Conservation (phyloP, 2,113 vertebrate genomes). For the Psilopsiagon aymara region DNA sequence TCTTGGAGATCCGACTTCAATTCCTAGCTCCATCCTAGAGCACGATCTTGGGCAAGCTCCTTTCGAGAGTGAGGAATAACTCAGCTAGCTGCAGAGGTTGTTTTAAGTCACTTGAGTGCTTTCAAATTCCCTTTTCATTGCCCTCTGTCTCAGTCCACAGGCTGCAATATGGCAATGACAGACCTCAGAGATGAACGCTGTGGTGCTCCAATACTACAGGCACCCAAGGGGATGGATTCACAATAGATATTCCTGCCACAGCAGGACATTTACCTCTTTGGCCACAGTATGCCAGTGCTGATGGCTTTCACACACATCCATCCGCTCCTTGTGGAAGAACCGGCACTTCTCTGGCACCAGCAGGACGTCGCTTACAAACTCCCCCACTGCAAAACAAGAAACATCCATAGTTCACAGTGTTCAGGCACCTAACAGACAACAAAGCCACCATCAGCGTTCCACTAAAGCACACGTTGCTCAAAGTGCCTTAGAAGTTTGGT, state of each 20-base stretch:
- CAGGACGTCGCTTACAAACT: slow-evolving; percentile 94
- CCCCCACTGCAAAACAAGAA: slow-evolving; percentile 84
- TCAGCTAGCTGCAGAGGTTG: background rate
- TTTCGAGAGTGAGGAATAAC: background rate
- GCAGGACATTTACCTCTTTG: slow-evolving; percentile 83
- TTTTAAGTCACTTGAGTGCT: background rate
- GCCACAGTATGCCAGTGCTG: slow-evolving; percentile 92
- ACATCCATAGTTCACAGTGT: fast-evolving
- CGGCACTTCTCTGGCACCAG: slow-evolving; percentile 94
- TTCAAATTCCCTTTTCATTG: background rate
- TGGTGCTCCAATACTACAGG: background rate
- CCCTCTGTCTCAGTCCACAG: background rate
- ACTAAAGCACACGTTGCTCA: fast-evolving
- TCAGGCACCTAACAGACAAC: background rate
- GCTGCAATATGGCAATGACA: background rate
- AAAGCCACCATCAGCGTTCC: background rate
- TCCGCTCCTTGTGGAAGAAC: slow-evolving; percentile 94
- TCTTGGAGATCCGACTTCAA: background rate
- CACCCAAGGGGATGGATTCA: background rate
- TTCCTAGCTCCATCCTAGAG: background rate
- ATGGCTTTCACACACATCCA: slow-evolving; percentile 92
- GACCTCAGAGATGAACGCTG: background rate
- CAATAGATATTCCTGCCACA: background rate
- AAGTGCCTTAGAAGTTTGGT: background rate
- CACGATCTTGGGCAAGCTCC: background rate